Base-by-base conservation (phyloP, 2,113 vertebrate species). In the Dasyurus viverrinus region DNA sequence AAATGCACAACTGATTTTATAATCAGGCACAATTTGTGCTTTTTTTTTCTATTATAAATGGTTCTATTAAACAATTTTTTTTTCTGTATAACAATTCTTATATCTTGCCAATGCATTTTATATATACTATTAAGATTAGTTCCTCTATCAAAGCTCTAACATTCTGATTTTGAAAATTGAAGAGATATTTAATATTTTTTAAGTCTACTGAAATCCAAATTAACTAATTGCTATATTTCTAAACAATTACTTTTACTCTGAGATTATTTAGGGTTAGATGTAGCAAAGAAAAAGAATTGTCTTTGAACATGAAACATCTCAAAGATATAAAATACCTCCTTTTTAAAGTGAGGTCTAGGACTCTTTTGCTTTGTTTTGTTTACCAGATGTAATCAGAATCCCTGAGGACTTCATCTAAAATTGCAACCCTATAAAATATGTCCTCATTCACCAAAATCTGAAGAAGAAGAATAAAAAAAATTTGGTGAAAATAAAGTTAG, bases 271-370 rank as follows among this genome's bases (percentile, higher is more conserved):
- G n/a, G 68, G 19, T 42, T 84, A 42, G 68, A 42, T 84, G 12
- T 84, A 23, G n/a, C 11, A 92, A 16, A 42, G 11, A 11, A 92
- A 50, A 11, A 91, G 52, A 27, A 68, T 23, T 91, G n/a, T 95
- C 36, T 84, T 95, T 93, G 89, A 91, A 94, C 14, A 89, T n/a
- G n/a, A 97, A 93, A 53, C 36, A 54, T 90, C 68, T 50, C 92
- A 84, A 84, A 84, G 19, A 42, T n/a, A 84, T 84, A n/a, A 84
- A 42, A 42, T 36, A 8, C 19, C n/a, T 84, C 5, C n/a, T 84
- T 84, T 84, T 23, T 42, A 42, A 84, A 54, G 42, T 84, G 68
- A 84, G 16, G 16, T 54, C 36, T 24, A 92, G 84, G n/a, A 89
- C 30, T 94, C 6, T 94, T 2, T 89, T 55, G 89, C 60, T 93